Percentiles rank a stretch among this genome's conserved stretches.
Evolutionary conservation across 1,140 invertebrate genomes (phyloP).

Genomic region (Aporrectodea caliginosa): DNA sequence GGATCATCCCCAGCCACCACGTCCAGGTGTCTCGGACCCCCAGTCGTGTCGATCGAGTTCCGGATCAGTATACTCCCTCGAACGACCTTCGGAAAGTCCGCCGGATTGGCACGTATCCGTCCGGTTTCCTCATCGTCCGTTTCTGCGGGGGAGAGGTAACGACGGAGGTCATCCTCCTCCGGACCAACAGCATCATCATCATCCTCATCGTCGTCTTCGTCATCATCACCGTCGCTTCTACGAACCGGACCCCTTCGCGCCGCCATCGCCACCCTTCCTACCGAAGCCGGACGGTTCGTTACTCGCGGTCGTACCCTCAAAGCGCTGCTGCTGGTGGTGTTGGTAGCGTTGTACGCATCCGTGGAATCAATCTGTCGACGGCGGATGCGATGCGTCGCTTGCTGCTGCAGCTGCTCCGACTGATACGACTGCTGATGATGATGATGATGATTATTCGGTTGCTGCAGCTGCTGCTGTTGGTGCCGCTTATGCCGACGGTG

Average conservation of each 20-base stretch:
- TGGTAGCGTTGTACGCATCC: no score
- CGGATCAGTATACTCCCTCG: constrained; percentile 32
- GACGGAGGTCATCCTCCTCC: neutral
- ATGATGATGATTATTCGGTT: no score
- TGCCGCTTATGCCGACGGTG: no score
- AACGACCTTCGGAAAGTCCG: constrained; percentile 21
- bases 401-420: neutral
- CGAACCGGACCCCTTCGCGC: no score
- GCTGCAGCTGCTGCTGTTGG: neutral
- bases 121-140: neutral
- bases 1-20: neutral
- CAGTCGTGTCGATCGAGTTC: constrained; percentile 30
- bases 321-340: no score
- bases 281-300: no score
- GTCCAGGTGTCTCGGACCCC: constrained; percentile 24
- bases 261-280: neutral
- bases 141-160: neutral
- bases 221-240: neutral
- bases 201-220: neutral
- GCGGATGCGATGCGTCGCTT: no score
- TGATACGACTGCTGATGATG: no score
- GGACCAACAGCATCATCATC: no score
- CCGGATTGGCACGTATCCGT: neutral
- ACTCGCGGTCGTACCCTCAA: no score
- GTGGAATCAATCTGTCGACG: no score